Base-by-base conservation (phyloP, 2,797 vertebrate species). In the Gobio occitaniae region DNA sequence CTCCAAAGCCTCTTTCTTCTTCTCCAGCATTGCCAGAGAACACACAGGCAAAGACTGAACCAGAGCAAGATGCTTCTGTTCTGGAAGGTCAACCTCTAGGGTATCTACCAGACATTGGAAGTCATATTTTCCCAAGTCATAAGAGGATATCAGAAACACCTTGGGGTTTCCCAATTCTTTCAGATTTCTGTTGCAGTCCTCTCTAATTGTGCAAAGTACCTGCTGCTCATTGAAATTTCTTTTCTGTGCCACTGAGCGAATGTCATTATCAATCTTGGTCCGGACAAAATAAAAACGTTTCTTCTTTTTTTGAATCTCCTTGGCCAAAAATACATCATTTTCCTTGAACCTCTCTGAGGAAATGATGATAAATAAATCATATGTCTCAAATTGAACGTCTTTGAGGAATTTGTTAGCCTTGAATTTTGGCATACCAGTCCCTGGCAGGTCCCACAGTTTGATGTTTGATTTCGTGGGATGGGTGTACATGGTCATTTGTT, bases 361-460 rank as follows among this genome's bases (percentile, higher is more conserved):
- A 47, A 93, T 80, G 54, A 96, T 93, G 86, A 96, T 92, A 85
- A 95, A 96, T 86, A 96, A 95, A 84, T 97, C 94, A 3, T 94
- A 96, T 6, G 68, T 92, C 38, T 93, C 47, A 13, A 96, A 94
- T 32, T 77, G 84, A 66, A 95, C 92, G 44, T 82, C 72, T 82
- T 94, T 77, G 77, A 96, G 88, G 88, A 96, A 96, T 4, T 90
- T 75, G 32, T 92, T 87, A 0, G 94, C 93, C 5, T 93, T 91
- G 88, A 95, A 95, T 0, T 86, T 91, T 0, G 88, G 91, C 7
- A 89, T 92, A 2, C 95, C 94, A 0, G 93, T 90, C 4, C 95
- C 95, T 0, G 95, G 95, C 21, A 97, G 91, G 82, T 96, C 96
- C 95, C 95, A 96, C 4, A 96, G 38, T 3, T 47, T 91, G n/a